Conservation (phyloP, 2,797 vertebrate genomes). For the Coregonus sp. region DNA sequence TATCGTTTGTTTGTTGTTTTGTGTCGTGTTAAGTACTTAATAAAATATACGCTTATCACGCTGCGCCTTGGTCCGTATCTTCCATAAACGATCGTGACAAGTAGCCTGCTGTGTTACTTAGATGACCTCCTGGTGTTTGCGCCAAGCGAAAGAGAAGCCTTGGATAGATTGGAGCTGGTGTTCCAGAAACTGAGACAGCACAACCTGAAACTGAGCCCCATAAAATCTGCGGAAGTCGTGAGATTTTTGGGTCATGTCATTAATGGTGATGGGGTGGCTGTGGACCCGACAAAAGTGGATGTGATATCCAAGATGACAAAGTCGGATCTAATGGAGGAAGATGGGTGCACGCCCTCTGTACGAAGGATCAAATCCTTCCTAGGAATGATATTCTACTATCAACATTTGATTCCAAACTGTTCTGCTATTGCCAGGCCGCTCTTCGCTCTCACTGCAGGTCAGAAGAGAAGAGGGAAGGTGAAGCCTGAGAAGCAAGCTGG, state of each 20-base stretch:
- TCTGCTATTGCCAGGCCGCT: slow-evolving; percentile 32
- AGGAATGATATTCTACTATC: slow-evolving; percentile 33
- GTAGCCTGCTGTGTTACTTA: slow-evolving; percentile 22
- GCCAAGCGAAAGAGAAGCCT: neutral
- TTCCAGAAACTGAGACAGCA: neutral
- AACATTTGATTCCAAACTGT: slow-evolving; percentile 34
- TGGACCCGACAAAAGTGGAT: slow-evolving; percentile 29
- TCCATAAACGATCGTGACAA: too few relatives aligned
- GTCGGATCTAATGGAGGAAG: slow-evolving; percentile 30
- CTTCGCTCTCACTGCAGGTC: slow-evolving; percentile 35
- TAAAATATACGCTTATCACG: too few relatives aligned
- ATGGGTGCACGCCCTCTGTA: slow-evolving; percentile 21
- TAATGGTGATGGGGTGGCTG: slow-evolving; percentile 20
- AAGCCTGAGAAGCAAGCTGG: neutral
- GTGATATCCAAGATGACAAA: slow-evolving; percentile 29
- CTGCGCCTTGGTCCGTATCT: too few relatives aligned
- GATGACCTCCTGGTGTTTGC: slow-evolving; percentile 34
- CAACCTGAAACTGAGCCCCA: neutral
- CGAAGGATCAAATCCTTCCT: slow-evolving; percentile 35
- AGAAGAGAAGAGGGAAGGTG: slow-evolving; percentile 19
- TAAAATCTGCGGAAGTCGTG: slow-evolving; percentile 17
- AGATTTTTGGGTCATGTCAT: slow-evolving; percentile 36
- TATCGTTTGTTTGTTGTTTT: too few relatives aligned
- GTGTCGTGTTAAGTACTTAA: too few relatives aligned
- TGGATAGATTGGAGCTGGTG: neutral